Evolutionary conservation across 1,140 invertebrate species (phyloP), one percentile per base, ranked within the genome.

Genomic region (Neodiprion fabricii): DNA sequence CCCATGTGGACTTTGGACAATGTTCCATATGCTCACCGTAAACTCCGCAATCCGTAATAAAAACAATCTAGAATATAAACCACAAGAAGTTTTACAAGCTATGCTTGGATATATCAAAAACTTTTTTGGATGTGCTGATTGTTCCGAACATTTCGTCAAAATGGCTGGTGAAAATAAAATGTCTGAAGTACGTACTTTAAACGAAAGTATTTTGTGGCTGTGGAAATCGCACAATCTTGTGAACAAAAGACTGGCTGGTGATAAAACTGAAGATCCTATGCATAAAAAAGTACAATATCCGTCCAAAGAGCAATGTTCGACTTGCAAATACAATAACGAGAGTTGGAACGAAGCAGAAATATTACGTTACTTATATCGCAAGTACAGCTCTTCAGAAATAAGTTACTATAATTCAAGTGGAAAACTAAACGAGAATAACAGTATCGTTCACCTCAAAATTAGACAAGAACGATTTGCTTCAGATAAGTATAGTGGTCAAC

Each of bases 181-280:
- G 72, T 91, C 91, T 76, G 91, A 93, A 75, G 92, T 97, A 0
- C 87, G 89, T 28, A 91, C 90, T 67, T 89, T 91, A 75, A 91
- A 95, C 70, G 94, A 96, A 68, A 91, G 93, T 21, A 92, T 99
- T 0, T 81, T 99, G 9, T 99, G 97, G 97, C 86, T 99, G 3
- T 99, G 98, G 98, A 90, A 90, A 72, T 94, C 96, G 1, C 98
- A 99, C 83, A 99, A 99, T 87, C 92, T 94, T 86, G 97, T 97
- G 0, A 99, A 99, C 85, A 89, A 93, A 76, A 91, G 98, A 77
- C 86, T 99, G 14, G 90, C 94, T 48, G 94, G 95, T 0, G 96
- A 98, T 85, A 69, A 88, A 1, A 97, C 95, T 11, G 97, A 99
- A 86, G 98, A 99, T 90, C 97, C 97, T 0, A 80, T 90, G 72